Base-by-base conservation (phyloP, 2,888 invertebrate genomes). In the Pseudococcus viburni region DNA sequence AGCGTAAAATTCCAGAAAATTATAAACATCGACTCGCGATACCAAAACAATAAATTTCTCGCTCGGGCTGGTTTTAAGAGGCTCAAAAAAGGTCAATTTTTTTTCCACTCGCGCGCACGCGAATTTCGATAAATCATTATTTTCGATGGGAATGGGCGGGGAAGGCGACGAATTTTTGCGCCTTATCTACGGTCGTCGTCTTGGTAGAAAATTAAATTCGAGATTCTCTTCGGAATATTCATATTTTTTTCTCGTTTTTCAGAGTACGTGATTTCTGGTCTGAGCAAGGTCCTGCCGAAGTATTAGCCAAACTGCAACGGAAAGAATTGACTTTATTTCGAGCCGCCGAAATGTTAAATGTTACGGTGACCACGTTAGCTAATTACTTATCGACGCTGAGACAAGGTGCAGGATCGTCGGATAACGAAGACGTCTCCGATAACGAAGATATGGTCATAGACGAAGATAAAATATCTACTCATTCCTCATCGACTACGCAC, bases 201-300 rank as follows among this genome's bases (percentile, higher is more conserved):
- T 33, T 33, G 26, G 26, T 33, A 33, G 26, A 33, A 33, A 33
- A 39, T 86, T 51, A 0, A 6, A 51, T 17, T 15, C 1, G 12
- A 42, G 42, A n/a, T n/a, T 51, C 17, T 51, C 5, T 0, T 84
- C 26, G 26, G 26, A 33, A 33, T 33, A 33, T 33, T 80, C 15
- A 42, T 22, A 0, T 17, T 48, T 26, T 46, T 39, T 86, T 8
- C 85, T 89, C 91, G 46, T 33, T 33, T 33, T 33, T 33, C 91
- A 94, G 94, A 92, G 93, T 94, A 89, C 92, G 95, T 88, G 95
- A 96, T 91, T 95, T 95, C 92, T 96, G 95, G 96, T 94, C 94
- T 89, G 95, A 95, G 90, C 95, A 95, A 90, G 95, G 95, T 0
- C 95, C 95, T 0, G 94, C 95, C 0, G 95, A 95, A 90, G 94